Evolutionary conservation across 2,797 vertebrate genomes (phyloP), one percentile per base, ranked within the genome.

Genomic region (Rhodeus uyekii): DNA sequence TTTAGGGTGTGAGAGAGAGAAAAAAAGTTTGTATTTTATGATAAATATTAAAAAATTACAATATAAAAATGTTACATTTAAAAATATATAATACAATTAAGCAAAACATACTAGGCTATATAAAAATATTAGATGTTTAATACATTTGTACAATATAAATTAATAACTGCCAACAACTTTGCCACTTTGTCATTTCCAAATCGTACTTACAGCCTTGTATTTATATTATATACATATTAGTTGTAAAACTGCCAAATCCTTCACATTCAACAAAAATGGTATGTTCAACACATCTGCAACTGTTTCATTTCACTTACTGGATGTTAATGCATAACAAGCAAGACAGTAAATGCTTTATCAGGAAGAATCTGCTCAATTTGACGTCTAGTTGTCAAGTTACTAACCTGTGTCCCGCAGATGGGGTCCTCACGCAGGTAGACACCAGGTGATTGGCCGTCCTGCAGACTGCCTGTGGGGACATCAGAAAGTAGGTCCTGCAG

Each of bases 401-500:
- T n/a, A 92, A 99, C 98, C 97, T 99, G 98, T 10, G 96, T 96
- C 89, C 97, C 97, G 87, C 96, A 96, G 90, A 95, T 95, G 3
- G 97, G 97, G 94, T 99, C 98, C 90, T 99, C 98, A 78, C 95
- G 94, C 88, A 99, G 95, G 92, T 97, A 96, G 89, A 97, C 95
- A 86, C 97, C 97, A 0, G 97, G 97, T 73, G 97, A 96, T 85
- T 97, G 98, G 60, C 96, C 93, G 5, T 99, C 98, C 93, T 98
- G 97, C 82, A 96, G 92, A 89, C 96, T 97, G 90, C 96, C 95
- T 0, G 94, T 94, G 82, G 97, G 97, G 90, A 96, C 96, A 82
- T 98, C 97, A 13, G 97, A 96, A 92, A 99, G 94, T 93, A 99
- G 92, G 91, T 99, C 98, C 87, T 96, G 96, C 84, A 98, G 95